A percentile compares a stretch with the other conserved stretches of the same genome.
Evolutionary conservation across 2,113 vertebrate species (phyloP).

Genomic region (Corapipo altera): DNA sequence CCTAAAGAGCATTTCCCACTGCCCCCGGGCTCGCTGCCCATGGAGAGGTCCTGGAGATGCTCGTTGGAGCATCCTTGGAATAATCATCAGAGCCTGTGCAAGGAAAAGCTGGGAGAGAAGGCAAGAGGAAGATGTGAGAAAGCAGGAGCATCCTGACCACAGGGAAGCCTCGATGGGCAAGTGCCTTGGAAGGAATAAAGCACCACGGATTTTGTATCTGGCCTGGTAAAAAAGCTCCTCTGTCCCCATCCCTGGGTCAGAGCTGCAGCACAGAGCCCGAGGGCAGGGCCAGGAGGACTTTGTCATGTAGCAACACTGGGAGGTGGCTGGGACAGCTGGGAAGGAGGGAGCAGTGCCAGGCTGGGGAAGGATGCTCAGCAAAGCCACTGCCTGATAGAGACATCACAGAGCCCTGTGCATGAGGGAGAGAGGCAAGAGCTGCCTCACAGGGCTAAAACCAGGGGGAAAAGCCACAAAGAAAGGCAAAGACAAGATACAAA

Average conservation of each 20-base stretch:
- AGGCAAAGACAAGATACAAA: neutral
- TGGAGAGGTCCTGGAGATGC: neutral
- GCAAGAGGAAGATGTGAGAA: neutral
- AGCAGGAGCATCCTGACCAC: neutral
- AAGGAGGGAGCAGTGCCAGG: neutral
- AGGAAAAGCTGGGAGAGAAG: neutral
- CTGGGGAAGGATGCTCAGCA: neutral
- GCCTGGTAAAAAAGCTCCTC: neutral
- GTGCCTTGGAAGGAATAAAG: neutral
- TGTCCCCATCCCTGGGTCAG: neutral
- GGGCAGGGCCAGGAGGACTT: neutral
- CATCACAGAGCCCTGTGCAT: rapidly evolving
- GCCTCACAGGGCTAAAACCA: neutral
- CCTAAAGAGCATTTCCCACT: neutral
- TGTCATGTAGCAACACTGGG: rapidly evolving
- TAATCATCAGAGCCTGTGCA: neutral
- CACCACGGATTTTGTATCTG: rapidly evolving
- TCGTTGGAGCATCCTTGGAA: neutral
- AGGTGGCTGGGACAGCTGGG: neutral
- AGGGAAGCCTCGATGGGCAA: neutral
- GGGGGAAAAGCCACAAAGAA: neutral
- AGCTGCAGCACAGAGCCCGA: neutral
- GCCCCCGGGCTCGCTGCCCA: neutral
- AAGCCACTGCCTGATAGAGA: neutral
- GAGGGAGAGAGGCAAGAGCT: neutral